Evolutionary conservation across 2,113 vertebrate genomes (phyloP).

Genomic region (Mionectes macconnelli): DNA sequence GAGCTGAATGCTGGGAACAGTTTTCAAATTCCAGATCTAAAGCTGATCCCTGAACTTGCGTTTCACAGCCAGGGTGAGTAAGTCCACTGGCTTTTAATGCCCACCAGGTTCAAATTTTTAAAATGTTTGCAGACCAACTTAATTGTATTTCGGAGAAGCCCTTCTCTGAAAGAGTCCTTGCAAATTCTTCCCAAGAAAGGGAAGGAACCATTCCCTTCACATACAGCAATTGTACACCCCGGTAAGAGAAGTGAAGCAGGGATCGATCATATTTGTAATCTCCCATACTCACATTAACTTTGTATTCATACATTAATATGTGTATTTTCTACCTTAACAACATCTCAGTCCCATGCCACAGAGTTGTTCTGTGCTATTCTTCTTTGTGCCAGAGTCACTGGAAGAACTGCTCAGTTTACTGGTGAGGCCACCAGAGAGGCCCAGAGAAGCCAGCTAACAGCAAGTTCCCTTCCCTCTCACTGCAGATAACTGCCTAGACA

Average conservation of each 20-base stretch:
- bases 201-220: not conserved
- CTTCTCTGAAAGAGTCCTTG: not conserved
- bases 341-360: fast-evolving
- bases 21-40: not conserved
- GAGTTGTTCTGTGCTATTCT: not conserved
- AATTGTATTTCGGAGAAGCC: not conserved
- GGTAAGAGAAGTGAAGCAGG: not conserved
- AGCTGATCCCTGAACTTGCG: not conserved
- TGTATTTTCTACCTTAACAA: not conserved
- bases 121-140: not conserved
- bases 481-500: not conserved
- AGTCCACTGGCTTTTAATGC: not conserved
- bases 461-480: not conserved
- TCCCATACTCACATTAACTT: not conserved
- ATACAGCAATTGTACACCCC: not conserved
- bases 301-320: not conserved
- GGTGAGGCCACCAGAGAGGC: not conserved
- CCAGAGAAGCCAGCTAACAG: not conserved
- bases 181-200: not conserved
- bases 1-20: not conserved
- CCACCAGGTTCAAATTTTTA: not conserved
- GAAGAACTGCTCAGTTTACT: not conserved
- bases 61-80: not conserved
- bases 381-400: not conserved
- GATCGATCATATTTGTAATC: too few species aligned